Evolutionary conservation across 2,797 vertebrate species (phyloP).

Genomic region (Pyrrhura leucotis): DNA sequence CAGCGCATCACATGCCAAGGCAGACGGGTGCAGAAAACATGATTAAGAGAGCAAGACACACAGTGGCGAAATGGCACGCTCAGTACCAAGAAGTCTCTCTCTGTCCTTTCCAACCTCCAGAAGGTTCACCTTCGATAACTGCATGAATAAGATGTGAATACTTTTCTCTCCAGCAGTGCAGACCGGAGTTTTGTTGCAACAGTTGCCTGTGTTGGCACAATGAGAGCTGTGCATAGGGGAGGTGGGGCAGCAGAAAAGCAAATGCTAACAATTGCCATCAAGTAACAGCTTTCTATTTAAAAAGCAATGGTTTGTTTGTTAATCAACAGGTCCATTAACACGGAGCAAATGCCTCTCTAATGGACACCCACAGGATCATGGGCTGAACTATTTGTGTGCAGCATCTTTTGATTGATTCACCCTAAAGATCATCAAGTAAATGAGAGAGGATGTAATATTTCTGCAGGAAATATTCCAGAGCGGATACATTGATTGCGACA

Average conservation of each 20-base stretch:
- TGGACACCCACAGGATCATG: conserved; percentile 32
- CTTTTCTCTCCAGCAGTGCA: background rate
- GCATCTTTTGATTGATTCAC: conserved; percentile 65
- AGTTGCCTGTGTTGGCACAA: background rate
- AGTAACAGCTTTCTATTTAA: conserved; percentile 17
- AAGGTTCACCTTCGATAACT: background rate
- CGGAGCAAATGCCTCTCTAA: conserved; percentile 15
- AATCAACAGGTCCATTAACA: conserved; percentile 63
- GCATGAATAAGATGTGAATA: background rate
- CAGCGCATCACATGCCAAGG: background rate
- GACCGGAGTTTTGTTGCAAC: background rate
- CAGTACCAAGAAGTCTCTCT: background rate
- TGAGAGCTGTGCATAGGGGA: background rate
- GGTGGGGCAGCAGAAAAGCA: background rate
- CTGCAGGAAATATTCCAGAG: conserved; percentile 63
- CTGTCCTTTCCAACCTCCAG: background rate
- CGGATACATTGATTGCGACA: conserved; percentile 45
- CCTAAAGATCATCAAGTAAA: conserved; percentile 63
- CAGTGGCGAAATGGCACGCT: fast-evolving
- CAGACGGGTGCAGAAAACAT: background rate
- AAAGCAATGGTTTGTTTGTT: conserved; percentile 24
- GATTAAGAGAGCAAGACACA: background rate
- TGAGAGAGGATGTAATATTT: conserved; percentile 67
- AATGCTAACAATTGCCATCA: background rate
- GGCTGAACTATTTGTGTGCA: background rate